These are phyloP conservation scores for Globicephala melas DNA, from an alignment of 2,113 vertebrate species.

Conservation along the genomic window DNA sequence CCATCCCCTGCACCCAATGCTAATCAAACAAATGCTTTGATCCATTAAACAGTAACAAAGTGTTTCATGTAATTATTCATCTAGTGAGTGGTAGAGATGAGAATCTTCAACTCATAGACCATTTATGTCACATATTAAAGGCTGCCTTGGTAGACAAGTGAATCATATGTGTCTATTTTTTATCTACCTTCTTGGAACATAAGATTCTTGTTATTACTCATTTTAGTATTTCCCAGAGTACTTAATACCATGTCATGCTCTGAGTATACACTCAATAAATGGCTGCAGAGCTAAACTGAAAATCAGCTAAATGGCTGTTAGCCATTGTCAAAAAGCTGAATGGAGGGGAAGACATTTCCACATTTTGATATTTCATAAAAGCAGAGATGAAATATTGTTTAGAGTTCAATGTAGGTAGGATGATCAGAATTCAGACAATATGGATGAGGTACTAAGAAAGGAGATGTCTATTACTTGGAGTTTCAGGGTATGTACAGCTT, in stretches of 20 bases:
- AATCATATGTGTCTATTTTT: neutral
- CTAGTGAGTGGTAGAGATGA: neutral
- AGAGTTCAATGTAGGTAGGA: neutral
- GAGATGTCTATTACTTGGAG: neutral
- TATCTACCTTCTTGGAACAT: neutral
- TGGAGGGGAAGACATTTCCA: rapidly evolving
- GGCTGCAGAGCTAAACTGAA: neutral
- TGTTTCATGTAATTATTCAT: neutral
- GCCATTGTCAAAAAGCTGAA: neutral
- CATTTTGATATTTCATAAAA: conserved; percentile 2
- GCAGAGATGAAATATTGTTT: neutral
- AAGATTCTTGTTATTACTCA: neutral
- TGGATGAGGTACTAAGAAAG: neutral
- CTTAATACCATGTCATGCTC: neutral
- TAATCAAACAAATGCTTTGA: neutral
- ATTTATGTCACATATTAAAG: neutral
- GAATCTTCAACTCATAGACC: neutral
- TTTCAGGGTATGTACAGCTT: neutral
- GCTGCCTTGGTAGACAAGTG: neutral
- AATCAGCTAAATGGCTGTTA: neutral
- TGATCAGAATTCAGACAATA: neutral
- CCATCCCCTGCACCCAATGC: rapidly evolving
- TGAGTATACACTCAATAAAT: neutral
- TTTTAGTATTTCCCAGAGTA: neutral
- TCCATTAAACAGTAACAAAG: neutral